These are phyloP conservation scores for Amblyraja radiata DNA, from an alignment of 2,797 vertebrate species.

Conservation along the genomic window DNA sequence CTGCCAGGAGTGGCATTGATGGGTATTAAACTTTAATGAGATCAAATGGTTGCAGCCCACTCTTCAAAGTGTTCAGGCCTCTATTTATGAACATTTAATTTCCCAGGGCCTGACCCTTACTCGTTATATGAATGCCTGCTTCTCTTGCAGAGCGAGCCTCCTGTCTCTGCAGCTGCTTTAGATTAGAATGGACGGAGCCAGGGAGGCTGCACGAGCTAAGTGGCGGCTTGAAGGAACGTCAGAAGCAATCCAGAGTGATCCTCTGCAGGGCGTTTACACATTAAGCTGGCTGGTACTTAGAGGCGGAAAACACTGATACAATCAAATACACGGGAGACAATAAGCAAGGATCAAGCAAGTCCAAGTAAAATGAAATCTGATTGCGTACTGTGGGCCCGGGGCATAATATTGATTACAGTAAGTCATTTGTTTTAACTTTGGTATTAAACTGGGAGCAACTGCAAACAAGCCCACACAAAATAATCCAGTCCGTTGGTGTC, in stretches of 20 bases:
- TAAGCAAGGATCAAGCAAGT: background rate
- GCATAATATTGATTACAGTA: conserved; percentile 39
- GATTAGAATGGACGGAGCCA: conserved; percentile 59
- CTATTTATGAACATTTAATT: conserved; percentile 63
- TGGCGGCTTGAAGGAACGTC: conserved; percentile 53
- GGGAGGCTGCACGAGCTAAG: conserved; percentile 45
- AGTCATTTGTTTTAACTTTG: conserved; percentile 45
- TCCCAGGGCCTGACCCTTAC: conserved; percentile 55
- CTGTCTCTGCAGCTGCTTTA: conserved; percentile 57
- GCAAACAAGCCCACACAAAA: background rate
- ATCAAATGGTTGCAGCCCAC: conserved; percentile 64
- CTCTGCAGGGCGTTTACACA: conserved; percentile 48
- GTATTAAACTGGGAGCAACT: conserved; percentile 38
- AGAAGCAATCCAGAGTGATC: conserved; percentile 54
- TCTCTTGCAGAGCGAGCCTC: background rate
- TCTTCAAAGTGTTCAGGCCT: conserved; percentile 53
- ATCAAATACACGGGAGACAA: conserved; percentile 42
- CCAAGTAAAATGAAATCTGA: conserved; percentile 41
- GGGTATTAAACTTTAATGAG: conserved; percentile 71
- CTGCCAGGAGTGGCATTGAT: conserved; percentile 54
- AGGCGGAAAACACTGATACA: conserved; percentile 43
- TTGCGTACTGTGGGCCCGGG: conserved; percentile 13
- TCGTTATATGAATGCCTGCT: conserved; percentile 19
- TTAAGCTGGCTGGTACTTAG: conserved; percentile 48
- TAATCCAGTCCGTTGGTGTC: no score